These are phyloP conservation scores for Latrodectus elegans DNA, from an alignment of 2,888 invertebrate genomes.

Conservation along the genomic window DNA sequence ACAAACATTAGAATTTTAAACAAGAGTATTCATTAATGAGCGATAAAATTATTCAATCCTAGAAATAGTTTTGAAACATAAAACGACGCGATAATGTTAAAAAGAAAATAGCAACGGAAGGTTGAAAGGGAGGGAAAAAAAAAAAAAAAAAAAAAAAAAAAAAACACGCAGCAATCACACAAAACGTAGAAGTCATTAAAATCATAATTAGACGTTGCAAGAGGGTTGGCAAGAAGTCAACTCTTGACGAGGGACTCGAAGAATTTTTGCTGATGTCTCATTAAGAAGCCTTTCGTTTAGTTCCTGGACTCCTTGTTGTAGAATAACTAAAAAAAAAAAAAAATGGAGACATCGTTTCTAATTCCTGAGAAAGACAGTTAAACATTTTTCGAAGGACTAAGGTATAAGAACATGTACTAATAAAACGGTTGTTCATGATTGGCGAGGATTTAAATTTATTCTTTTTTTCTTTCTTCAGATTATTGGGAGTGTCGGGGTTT, in stretches of 20 bases:
- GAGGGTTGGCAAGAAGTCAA: constrained; percentile 32
- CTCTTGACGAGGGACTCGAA: constrained; percentile 19
- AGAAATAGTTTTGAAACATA: background rate
- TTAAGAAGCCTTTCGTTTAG: constrained; percentile 8
- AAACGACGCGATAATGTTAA: background rate
- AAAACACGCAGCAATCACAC: background rate
- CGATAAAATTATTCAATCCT: background rate
- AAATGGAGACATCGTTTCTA: background rate
- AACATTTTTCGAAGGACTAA: background rate
- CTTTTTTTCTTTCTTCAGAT: background rate
- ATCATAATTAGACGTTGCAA: constrained; percentile 34
- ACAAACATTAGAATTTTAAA: too few species aligned
- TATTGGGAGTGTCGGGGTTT: background rate
- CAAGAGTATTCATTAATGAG: too few species aligned
- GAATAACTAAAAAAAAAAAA: background rate
- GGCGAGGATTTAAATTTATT: background rate
- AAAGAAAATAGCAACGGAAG: background rate
- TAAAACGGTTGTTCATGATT: background rate
- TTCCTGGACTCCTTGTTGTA: background rate
- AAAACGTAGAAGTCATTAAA: constrained; percentile 36
- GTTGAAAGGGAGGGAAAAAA: background rate
- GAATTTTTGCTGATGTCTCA: constrained; percentile 8
- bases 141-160: background rate
- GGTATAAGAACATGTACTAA: background rate
- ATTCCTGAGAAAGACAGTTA: background rate